A percentile compares a stretch with the other conserved stretches of the same genome.
Conservation (phyloP, 2,888 invertebrate species). For the Protula sp. region DNA sequence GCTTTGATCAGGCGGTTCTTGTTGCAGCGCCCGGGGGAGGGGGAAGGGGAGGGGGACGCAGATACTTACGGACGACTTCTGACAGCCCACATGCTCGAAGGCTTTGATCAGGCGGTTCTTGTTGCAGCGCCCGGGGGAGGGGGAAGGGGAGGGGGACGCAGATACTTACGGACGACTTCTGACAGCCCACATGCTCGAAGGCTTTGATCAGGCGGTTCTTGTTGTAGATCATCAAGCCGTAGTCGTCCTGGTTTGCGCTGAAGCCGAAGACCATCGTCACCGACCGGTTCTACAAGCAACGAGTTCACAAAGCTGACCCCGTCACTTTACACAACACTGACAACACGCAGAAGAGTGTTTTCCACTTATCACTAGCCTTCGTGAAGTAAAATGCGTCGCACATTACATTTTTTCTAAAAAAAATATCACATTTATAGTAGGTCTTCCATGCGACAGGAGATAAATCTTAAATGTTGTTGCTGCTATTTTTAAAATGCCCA, state of each 20-base stretch:
- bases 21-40: constrained; percentile 50
- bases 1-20: constrained; percentile 48
- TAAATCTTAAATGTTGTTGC: no score
- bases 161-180: no score
- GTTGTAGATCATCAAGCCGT: constrained; percentile 50
- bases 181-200: constrained; percentile 39
- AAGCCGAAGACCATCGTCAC: constrained; percentile 44
- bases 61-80: no score
- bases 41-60: no score
- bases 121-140: constrained; percentile 50
- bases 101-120: constrained; percentile 48
- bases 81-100: constrained; percentile 49
- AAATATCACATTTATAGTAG: no score
- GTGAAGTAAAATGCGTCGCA: no score
- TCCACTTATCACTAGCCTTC: no score
- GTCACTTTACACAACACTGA: background rate
- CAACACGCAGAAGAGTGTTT: no score
- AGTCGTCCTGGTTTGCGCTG: constrained; percentile 34
- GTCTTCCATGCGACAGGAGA: no score
- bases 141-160: no score
- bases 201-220: constrained; percentile 48
- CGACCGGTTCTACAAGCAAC: constrained; percentile 23
- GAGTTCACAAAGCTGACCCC: background rate
- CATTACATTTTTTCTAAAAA: no score
- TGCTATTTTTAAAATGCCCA: no score